These are phyloP conservation scores for Mus minutoides DNA, from an alignment of 2,797 vertebrate genomes.

Conservation along the genomic window DNA sequence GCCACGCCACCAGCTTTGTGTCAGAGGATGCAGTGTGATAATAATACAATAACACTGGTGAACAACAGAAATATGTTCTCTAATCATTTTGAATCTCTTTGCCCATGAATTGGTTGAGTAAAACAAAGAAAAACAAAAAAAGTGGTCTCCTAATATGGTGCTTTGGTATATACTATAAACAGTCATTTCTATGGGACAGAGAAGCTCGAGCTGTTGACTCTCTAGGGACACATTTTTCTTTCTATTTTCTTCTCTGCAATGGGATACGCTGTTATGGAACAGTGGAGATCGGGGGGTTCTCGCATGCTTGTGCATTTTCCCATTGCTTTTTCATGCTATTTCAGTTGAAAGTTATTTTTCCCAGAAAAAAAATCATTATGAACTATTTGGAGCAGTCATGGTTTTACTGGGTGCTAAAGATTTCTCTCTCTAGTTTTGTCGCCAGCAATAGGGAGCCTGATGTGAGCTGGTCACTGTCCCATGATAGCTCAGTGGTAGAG, in stretches of 20 bases:
- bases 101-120: slow-evolving; percentile 59
- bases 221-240: slow-evolving; percentile 75
- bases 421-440: slow-evolving; percentile 51
- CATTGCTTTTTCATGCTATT: slow-evolving; percentile 69
- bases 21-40: not conserved
- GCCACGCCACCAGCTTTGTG: not conserved
- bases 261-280: slow-evolving; percentile 51
- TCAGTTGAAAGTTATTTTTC: slow-evolving; percentile 70
- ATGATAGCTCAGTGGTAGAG: not conserved
- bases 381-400: slow-evolving; percentile 57
- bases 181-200: slow-evolving; percentile 66
- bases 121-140: slow-evolving; percentile 29
- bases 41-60: slow-evolving; percentile 1
- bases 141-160: slow-evolving; percentile 71
- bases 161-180: slow-evolving; percentile 63
- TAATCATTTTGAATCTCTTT: slow-evolving; percentile 58
- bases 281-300: not conserved
- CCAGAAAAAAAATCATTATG: slow-evolving; percentile 57
- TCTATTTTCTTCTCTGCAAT: slow-evolving; percentile 75
- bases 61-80: slow-evolving; percentile 8
- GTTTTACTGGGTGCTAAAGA: slow-evolving; percentile 52
- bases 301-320: slow-evolving; percentile 49
- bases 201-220: slow-evolving; percentile 49
- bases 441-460: slow-evolving; percentile 5
- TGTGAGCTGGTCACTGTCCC: not conserved